phyloP scores from a whole-genome alignment of 30 jellyfish, hydroid and myxozoan species.

The Turritopsis dohrnii region DNA sequence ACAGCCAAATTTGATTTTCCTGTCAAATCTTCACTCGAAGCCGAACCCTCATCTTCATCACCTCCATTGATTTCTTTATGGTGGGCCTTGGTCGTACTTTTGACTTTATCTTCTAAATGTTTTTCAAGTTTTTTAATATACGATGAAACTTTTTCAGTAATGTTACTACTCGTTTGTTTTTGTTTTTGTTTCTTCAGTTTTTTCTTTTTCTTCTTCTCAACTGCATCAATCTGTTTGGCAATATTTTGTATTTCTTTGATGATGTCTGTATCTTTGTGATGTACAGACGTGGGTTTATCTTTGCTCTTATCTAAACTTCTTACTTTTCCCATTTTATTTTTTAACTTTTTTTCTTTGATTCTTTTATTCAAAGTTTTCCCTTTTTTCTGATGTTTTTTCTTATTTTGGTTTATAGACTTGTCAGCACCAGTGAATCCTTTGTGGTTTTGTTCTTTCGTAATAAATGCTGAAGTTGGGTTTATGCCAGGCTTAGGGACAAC shows the following conservation, averaged over 20 bases:
- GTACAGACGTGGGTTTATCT: constrained; percentile 3
- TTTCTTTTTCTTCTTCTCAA: constrained; percentile 28
- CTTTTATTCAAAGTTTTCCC: background rate
- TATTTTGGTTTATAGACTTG: background rate
- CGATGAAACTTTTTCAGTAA: background rate
- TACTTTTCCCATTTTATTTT: background rate
- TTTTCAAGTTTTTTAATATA: constrained; percentile 1
- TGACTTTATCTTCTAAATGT: background rate
- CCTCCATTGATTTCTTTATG: background rate
- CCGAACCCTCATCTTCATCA: background rate
- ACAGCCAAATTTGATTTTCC: background rate
- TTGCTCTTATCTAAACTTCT: background rate
- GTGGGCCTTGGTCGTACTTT: background rate
- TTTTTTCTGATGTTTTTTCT: background rate
- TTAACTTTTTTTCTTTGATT: constrained; percentile 3
- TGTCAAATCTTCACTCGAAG: background rate
- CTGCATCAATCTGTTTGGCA: constrained; percentile 41
- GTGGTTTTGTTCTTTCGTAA: constrained; percentile 20
- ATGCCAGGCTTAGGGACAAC: constrained; percentile 27
- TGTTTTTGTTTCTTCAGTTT: background rate
- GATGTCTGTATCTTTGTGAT: constrained; percentile 24
- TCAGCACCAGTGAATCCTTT: constrained; percentile 15
- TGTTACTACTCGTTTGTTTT: background rate
- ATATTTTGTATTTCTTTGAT: constrained; percentile 25
- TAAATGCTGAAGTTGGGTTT: constrained; percentile 38